A percentile compares a stretch with the other conserved stretches of the same genome.
phyloP scores from a whole-genome alignment of 1,140 invertebrate species.

The Drosophila pseudoobscura region DNA sequence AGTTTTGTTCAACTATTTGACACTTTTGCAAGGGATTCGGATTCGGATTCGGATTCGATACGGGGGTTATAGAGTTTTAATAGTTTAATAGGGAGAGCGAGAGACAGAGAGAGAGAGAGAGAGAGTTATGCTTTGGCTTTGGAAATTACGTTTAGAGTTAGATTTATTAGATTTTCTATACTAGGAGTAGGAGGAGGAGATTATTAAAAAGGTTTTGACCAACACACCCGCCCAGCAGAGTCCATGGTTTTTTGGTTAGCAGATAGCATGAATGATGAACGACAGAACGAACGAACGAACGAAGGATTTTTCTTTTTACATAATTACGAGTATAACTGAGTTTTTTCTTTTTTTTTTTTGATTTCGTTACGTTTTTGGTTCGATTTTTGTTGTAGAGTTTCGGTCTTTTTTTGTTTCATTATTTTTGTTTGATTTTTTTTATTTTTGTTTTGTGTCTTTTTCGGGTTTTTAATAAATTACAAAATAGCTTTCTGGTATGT shows the following conservation, averaged over 20 bases:
- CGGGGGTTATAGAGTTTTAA: conserved; percentile 22
- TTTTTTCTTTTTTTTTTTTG: conserved; percentile 59
- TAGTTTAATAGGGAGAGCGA: conserved; percentile 16
- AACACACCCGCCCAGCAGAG: conserved; percentile 52
- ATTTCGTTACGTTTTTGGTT: conserved; percentile 56
- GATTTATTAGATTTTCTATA: not conserved
- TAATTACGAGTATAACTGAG: conserved; percentile 34
- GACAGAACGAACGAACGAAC: conserved; percentile 6
- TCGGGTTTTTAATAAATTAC: conserved; percentile 60
- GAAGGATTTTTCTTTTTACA: conserved; percentile 12
- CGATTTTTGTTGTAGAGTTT: conserved; percentile 51
- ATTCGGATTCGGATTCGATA: conserved; percentile 14
- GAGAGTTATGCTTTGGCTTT: conserved; percentile 13
- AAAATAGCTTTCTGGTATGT: conserved; percentile 60
- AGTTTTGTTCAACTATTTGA: conserved; percentile 42
- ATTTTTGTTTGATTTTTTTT: conserved; percentile 26
- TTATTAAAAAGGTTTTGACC: conserved; percentile 38
- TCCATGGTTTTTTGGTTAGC: conserved; percentile 42
- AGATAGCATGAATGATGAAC: conserved; percentile 42
- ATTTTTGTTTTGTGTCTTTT: conserved; percentile 31
- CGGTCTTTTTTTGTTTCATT: conserved; percentile 52
- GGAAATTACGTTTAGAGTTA: conserved; percentile 11
- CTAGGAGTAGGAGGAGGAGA: not conserved
- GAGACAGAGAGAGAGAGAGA: conserved; percentile 12
- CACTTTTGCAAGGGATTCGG: conserved; percentile 18